Evolutionary conservation across 2,113 vertebrate genomes (phyloP), one percentile per base, ranked within the genome.

Genomic region (Loxodonta africana): DNA sequence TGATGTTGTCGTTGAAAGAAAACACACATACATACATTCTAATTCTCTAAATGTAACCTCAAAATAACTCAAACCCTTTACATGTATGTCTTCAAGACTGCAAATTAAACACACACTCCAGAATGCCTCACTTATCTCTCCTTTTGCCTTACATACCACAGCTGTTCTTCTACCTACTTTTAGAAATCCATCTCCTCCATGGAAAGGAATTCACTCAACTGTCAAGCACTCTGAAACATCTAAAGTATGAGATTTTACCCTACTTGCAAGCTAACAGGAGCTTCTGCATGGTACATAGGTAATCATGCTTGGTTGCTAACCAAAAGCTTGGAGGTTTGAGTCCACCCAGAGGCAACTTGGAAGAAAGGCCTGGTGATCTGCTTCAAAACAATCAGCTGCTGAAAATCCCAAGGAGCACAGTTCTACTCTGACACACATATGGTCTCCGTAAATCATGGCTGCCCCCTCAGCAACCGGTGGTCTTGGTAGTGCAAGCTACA

Each of bases 1-100:
- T 84, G 37, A 83, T 90, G 12, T 30, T 84, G 5, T 84, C 81
- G 44, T 51, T 92, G 10, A 81, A 88, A 92, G 28, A 87, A 92
- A 76, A 83, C 17, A 28, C 28, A 8, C 30, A 60, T 20, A 83
- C 8, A 62, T 51, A 53, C 3, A 44, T 30, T 71, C 81, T 6
- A n/a, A 65, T 0, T 85, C 37, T 65, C 51, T 53, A 88, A 93
- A n/a, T 57, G 7, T n/a, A 82, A 33, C 48, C 10, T 90, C 17
- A 96, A 80, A 85, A 92, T 53, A 93, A 25, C 26, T 9, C 88
- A 83, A 41, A 84, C 21, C 1, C 1, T 91, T 91, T 82, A 17
- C 2, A 63, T 23, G 0, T 33, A 83, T 73, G 51, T 26, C 41
- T 46, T 80, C 21, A 41, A 63, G 5, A 90, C 7, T 73, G 6